Percentiles rank a stretch among this genome's conserved stretches.
Evolutionary conservation across 2,113 vertebrate species (phyloP).

Genomic region (Leptobrachium ailaonicum): DNA sequence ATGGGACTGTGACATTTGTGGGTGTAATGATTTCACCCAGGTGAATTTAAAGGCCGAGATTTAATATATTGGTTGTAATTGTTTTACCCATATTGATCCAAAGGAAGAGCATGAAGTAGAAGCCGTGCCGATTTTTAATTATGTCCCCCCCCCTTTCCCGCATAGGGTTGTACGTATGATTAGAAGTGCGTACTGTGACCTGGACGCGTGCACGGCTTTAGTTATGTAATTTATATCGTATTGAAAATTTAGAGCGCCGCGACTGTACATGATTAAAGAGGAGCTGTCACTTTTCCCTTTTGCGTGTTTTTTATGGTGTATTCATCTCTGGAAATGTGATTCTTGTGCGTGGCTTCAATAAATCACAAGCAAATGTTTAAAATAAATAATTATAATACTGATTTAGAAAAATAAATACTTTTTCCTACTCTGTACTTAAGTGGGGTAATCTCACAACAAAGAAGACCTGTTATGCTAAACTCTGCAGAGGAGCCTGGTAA

Average conservation of each 20-base stretch:
- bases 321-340: too few relatives aligned
- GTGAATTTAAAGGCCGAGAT: background rate
- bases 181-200: background rate
- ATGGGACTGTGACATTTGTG: constrained; percentile 18
- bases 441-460: too few relatives aligned
- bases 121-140: background rate
- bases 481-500: too few relatives aligned
- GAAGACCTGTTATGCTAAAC: too few relatives aligned
- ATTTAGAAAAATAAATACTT: too few relatives aligned
- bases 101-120: background rate
- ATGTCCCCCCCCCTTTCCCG: background rate
- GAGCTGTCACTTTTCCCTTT: too few relatives aligned
- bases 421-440: too few relatives aligned
- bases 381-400: too few relatives aligned
- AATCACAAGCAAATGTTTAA: too few relatives aligned
- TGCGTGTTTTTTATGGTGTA: too few relatives aligned
- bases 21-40: background rate
- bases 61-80: constrained; percentile 26
- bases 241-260: background rate
- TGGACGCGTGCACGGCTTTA: background rate
- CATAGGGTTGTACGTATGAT: background rate
- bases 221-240: background rate
- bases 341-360: too few relatives aligned
- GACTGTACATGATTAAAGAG: background rate
- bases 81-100: constrained; percentile 35